Conservation (phyloP, 2,797 vertebrate genomes). For the Eremophila alpestris region DNA sequence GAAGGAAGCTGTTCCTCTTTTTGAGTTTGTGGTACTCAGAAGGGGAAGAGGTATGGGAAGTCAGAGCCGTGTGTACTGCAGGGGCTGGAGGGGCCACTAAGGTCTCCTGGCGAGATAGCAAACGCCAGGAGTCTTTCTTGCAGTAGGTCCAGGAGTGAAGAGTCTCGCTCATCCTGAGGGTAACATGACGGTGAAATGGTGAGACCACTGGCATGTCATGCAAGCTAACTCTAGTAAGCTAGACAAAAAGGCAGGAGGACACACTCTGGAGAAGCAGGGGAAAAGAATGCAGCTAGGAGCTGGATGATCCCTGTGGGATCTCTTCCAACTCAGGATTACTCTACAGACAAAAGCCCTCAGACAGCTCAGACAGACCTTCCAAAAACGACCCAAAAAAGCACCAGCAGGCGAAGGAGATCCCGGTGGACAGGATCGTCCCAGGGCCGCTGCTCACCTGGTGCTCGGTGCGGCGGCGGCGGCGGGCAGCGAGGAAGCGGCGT, state of each 20-base stretch:
- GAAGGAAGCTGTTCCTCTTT: neutral
- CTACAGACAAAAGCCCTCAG: neutral
- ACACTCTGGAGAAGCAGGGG: rapidly evolving
- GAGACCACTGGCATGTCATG: rapidly evolving
- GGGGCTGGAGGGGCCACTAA: rapidly evolving
- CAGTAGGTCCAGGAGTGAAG: rapidly evolving
- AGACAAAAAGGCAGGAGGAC: neutral
- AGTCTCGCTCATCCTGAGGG: neutral
- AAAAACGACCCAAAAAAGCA: neutral
- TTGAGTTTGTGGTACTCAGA: neutral
- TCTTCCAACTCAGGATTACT: neutral
- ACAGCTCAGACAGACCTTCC: rapidly evolving
- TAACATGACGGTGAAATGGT: rapidly evolving
- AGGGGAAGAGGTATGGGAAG: neutral
- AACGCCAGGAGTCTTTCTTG: neutral
- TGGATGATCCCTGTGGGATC: neutral
- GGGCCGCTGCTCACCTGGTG: conserved; percentile 11
- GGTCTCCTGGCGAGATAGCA: rapidly evolving
- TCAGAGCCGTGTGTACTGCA: neutral
- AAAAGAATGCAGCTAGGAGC: neutral
- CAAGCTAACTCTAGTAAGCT: neutral
- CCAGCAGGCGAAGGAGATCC: neutral
- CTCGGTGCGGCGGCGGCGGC: neutral
- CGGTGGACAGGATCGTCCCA: neutral
- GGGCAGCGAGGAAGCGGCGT: neutral